Conservation (phyloP, 2,888 invertebrate species). For the Acanthosepion esculentum region DNA sequence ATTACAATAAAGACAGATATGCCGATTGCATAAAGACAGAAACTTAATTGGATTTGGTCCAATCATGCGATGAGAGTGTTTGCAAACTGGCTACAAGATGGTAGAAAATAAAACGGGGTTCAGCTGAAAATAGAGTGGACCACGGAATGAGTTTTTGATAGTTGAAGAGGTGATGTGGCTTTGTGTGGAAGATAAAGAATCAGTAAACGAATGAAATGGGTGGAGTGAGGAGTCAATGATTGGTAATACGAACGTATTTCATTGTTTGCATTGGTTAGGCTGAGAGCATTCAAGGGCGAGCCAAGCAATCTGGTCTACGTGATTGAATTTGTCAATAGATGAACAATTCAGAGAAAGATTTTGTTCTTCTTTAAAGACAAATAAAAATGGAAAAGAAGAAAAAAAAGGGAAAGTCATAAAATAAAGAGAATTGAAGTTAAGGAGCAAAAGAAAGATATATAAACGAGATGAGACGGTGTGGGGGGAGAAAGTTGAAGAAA, state of each 20-base stretch:
- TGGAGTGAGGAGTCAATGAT: neutral
- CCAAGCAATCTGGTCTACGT: neutral
- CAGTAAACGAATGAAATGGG: neutral
- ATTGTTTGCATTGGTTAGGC: neutral
- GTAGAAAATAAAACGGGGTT: neutral
- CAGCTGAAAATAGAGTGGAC: neutral
- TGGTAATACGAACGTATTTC: neutral
- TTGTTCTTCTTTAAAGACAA: neutral
- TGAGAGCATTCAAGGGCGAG: neutral
- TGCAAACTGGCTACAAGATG: slow-evolving; percentile 18
- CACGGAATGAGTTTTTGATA: neutral
- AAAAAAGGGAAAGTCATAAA: neutral
- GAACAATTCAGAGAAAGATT: neutral
- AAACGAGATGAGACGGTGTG: too few species aligned
- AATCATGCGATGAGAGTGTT: neutral
- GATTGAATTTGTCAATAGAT: neutral
- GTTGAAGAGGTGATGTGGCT: neutral
- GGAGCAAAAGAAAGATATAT: neutral
- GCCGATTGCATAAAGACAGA: neutral
- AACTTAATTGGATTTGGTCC: neutral
- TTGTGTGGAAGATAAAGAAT: neutral
- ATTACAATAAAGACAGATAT: neutral
- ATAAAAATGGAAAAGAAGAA: neutral
- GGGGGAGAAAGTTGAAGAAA: too few species aligned
- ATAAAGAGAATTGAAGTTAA: neutral